A percentile compares a stretch with the other conserved stretches of the same genome.
Evolutionary conservation across 1,140 invertebrate species (phyloP).

Genomic region (Drosophila carrolli): DNA sequence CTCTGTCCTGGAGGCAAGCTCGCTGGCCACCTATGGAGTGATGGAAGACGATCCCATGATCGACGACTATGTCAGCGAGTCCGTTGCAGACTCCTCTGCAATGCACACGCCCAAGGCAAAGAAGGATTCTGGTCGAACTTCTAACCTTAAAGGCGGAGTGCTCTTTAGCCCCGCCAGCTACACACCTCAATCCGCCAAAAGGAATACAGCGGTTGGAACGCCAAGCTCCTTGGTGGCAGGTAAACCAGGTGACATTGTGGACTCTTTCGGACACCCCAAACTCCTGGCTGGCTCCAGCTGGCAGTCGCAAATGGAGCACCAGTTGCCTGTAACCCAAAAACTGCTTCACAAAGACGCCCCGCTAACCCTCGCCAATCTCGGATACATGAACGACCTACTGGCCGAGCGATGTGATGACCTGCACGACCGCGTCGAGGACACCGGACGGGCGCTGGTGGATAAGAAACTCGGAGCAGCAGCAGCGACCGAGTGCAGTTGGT

Average conservation of each 20-base stretch:
- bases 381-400: slow-evolving; percentile 68
- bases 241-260: slow-evolving; percentile 59
- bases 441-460: slow-evolving; percentile 52
- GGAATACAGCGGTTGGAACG: slow-evolving; percentile 2
- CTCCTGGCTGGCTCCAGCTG: slow-evolving; percentile 45
- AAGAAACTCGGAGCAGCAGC: slow-evolving; percentile 59
- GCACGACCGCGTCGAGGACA: slow-evolving; percentile 52
- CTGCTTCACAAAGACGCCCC: slow-evolving; percentile 51
- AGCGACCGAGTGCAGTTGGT: slow-evolving; percentile 63
- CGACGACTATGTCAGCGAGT: slow-evolving; percentile 58
- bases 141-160: slow-evolving; percentile 39
- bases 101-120: slow-evolving; percentile 60
- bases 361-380: slow-evolving; percentile 45
- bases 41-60: slow-evolving; percentile 65
- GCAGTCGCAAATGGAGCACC: slow-evolving; percentile 54
- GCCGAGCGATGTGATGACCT: slow-evolving; percentile 57
- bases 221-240: slow-evolving; percentile 14
- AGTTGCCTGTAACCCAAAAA: slow-evolving; percentile 51
- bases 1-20: slow-evolving; percentile 20
- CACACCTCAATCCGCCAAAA: slow-evolving; percentile 55
- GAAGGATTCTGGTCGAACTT: slow-evolving; percentile 11
- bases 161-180: slow-evolving; percentile 68
- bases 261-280: slow-evolving; percentile 69
- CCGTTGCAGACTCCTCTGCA: slow-evolving; percentile 7
- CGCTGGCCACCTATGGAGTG: slow-evolving; percentile 54